phyloP scores from a whole-genome alignment of 2,888 invertebrate species.

The Leptogaster cylindrica region DNA sequence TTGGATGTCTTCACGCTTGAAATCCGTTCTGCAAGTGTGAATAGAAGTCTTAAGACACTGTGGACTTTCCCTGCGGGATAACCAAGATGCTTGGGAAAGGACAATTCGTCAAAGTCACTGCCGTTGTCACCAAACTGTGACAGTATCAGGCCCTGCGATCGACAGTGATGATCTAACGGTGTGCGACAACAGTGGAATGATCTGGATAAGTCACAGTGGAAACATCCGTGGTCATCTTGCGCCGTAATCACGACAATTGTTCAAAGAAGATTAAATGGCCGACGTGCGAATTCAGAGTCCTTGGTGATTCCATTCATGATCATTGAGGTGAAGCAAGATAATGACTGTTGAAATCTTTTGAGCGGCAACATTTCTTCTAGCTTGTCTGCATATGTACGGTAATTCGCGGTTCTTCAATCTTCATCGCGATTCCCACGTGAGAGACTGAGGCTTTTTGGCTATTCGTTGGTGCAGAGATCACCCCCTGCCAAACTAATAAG shows the following conservation, averaged over 20 bases:
- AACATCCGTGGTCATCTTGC: neutral
- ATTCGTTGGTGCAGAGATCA: neutral
- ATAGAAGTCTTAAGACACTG: neutral
- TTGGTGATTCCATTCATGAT: neutral
- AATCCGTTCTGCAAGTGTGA: neutral
- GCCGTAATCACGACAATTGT: neutral
- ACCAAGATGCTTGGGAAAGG: neutral
- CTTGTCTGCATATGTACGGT: no score
- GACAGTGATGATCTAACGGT: neutral
- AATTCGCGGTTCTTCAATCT: no score
- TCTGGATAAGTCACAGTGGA: neutral
- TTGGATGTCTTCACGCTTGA: slow-evolving; percentile 9
- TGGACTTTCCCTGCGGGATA: slow-evolving; percentile 9
- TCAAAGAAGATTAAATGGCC: slow-evolving; percentile 5
- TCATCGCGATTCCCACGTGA: slow-evolving; percentile 8
- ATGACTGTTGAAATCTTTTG: slow-evolving; percentile 1
- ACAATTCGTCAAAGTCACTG: neutral
- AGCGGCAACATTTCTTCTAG: neutral
- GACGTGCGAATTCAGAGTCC: neutral
- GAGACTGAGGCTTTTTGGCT: neutral
- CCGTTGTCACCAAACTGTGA: neutral
- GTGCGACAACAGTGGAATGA: slow-evolving; percentile 4
- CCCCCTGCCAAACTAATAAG: no score
- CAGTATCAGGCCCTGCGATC: neutral
- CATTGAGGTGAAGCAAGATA: neutral